phyloP scores from a whole-genome alignment of 1,140 invertebrate genomes.

The Drosophila nigromelanica region DNA sequence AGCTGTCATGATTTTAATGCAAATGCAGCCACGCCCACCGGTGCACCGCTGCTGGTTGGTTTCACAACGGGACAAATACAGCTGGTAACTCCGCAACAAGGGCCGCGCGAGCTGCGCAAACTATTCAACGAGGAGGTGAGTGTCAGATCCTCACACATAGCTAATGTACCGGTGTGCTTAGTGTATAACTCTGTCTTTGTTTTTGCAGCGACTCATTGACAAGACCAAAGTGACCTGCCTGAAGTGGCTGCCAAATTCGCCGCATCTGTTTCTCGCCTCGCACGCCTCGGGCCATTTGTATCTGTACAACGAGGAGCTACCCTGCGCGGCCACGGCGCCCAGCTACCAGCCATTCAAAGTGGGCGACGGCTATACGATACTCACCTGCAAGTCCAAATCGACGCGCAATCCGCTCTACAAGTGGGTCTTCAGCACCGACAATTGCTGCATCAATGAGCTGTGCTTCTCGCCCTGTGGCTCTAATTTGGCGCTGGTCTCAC shows the following conservation, averaged over 20 bases:
- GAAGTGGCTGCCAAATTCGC: conserved; percentile 97
- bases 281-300: conserved; percentile 99
- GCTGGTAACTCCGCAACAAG: conserved; percentile 98
- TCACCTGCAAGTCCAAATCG: conserved; percentile 98
- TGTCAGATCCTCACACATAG: not conserved
- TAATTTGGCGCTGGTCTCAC: conserved; percentile 96
- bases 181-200: not conserved
- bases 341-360: conserved; percentile 98
- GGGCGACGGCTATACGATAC: conserved; percentile 96
- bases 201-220: conserved; percentile 94
- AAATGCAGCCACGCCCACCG: conserved; percentile 91
- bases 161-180: not conserved
- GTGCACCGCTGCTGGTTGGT: conserved; percentile 95
- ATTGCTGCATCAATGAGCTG: conserved; percentile 95
- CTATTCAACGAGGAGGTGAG: conserved; percentile 99
- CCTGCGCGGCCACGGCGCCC: conserved; percentile 92
- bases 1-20: conserved; percentile 99
- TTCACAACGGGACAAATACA: conserved; percentile 99
- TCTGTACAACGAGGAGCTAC: conserved; percentile 98
- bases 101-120: conserved; percentile 97
- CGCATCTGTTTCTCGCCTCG: conserved; percentile 96
- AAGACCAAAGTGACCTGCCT: conserved; percentile 99
- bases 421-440: conserved; percentile 93
- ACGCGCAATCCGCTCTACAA: conserved; percentile 97
- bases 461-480: conserved; percentile 97